Conservation (phyloP, 2,888 invertebrate species). For the Cerastoderma edule region DNA sequence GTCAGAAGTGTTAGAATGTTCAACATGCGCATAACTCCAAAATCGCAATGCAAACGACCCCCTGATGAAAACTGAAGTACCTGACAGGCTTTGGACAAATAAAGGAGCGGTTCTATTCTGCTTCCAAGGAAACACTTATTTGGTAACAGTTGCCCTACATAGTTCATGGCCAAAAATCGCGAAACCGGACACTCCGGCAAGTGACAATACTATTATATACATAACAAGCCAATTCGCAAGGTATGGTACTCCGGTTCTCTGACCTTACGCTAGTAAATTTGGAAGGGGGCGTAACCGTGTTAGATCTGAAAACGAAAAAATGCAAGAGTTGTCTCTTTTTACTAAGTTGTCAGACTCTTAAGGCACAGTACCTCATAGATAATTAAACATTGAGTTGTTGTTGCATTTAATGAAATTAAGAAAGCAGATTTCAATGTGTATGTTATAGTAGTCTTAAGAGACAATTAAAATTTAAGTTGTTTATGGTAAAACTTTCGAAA, state of each 20-base stretch:
- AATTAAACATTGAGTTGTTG: no score
- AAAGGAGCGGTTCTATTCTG: conserved; percentile 34
- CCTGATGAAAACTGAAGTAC: conserved; percentile 21
- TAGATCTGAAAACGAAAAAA: no score
- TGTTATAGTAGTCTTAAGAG: no score
- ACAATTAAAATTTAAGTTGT: no score
- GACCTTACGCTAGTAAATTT: no score
- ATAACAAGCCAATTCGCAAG: conserved; percentile 29
- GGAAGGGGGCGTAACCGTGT: no score
- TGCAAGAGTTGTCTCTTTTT: no score
- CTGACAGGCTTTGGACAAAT: conserved; percentile 33
- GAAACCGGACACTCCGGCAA: conserved; percentile 24
- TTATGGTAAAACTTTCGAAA: no score
- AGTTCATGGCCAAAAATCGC: conserved; percentile 30
- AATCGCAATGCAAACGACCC: conserved; percentile 32
- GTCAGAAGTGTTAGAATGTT: conserved; percentile 28
- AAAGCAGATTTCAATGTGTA: no score
- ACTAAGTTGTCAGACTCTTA: no score
- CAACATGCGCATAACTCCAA: conserved; percentile 29
- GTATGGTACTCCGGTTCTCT: conserved; percentile 30
- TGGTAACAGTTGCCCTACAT: conserved; percentile 1
- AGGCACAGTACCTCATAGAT: no score
- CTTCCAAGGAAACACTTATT: conserved; percentile 5
- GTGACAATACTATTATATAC: conserved; percentile 19
- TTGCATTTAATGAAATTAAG: no score